Conservation (phyloP, 1,140 invertebrate genomes). For the Drosophila elegans region DNA sequence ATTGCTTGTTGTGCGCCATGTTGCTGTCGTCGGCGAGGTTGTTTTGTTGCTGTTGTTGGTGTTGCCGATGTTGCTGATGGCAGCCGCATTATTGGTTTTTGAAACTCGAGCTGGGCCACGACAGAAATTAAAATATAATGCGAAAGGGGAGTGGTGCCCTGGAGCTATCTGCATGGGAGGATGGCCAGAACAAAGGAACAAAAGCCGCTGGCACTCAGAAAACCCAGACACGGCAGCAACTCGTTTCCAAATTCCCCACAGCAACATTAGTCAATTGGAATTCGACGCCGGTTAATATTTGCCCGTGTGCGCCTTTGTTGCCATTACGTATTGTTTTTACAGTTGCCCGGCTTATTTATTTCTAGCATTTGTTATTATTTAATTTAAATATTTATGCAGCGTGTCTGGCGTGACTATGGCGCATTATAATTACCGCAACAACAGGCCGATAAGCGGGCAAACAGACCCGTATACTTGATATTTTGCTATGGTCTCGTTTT, state of each 20-base stretch:
- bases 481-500: slow-evolving; percentile 63
- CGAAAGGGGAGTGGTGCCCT: slow-evolving; percentile 16
- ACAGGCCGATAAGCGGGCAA: slow-evolving; percentile 15
- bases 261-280: slow-evolving; percentile 59
- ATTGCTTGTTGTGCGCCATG: slow-evolving; percentile 63
- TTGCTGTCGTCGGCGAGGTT: slow-evolving; percentile 45
- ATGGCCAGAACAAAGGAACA: slow-evolving; percentile 37
- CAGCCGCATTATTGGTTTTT: slow-evolving; percentile 75
- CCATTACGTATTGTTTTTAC: slow-evolving; percentile 79
- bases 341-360: slow-evolving; percentile 70
- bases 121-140: slow-evolving; percentile 73
- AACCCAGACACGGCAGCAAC: slow-evolving; percentile 24
- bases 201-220: not conserved
- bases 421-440: slow-evolving; percentile 72
- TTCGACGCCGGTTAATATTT: slow-evolving; percentile 24
- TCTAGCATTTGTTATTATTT: slow-evolving; percentile 76
- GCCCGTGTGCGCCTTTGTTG: slow-evolving; percentile 26
- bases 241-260: slow-evolving; percentile 30
- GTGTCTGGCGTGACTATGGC: slow-evolving; percentile 76
- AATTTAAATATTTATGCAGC: slow-evolving; percentile 83
- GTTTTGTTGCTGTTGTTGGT: slow-evolving; percentile 3
- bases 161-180: slow-evolving; percentile 13
- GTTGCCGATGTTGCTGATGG: slow-evolving; percentile 43
- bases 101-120: slow-evolving; percentile 58
- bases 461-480: slow-evolving; percentile 53